These are phyloP conservation scores for Petrocephalus microphthalmus DNA, from an alignment of 2,113 vertebrate species.

Conservation along the genomic window DNA sequence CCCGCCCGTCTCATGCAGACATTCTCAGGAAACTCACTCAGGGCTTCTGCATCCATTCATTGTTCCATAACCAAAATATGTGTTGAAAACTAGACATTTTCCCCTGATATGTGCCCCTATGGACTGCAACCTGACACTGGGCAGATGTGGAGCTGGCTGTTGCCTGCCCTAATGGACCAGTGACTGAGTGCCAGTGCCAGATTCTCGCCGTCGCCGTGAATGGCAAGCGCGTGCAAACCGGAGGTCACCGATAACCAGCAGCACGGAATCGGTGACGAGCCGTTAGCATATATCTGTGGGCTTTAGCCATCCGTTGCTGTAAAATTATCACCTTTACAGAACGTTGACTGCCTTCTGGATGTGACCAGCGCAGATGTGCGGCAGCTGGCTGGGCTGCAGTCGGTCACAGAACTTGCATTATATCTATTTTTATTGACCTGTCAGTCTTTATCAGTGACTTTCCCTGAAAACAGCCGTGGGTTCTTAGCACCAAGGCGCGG, in stretches of 20 bases:
- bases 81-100: neutral
- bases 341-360: slow-evolving; percentile 30
- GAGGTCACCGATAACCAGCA: slow-evolving; percentile 17
- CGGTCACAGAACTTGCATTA: slow-evolving; percentile 52
- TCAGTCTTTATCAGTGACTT: slow-evolving; percentile 57
- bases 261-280: slow-evolving; percentile 36
- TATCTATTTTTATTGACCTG: slow-evolving; percentile 65
- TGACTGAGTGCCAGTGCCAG: neutral
- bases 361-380: slow-evolving; percentile 45
- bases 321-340: slow-evolving; percentile 62
- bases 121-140: neutral
- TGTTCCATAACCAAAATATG: neutral
- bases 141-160: neutral
- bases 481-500: slow-evolving; percentile 53
- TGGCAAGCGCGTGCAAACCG: neutral
- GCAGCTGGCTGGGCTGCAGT: slow-evolving; percentile 51
- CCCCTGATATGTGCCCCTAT: neutral
- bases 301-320: slow-evolving; percentile 50
- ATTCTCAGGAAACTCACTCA: neutral
- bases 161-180: neutral
- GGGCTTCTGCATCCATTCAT: neutral
- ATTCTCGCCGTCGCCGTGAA: neutral
- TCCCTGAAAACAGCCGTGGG: slow-evolving; percentile 57
- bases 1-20: neutral
- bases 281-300: slow-evolving; percentile 48